Evolutionary conservation across 2,797 vertebrate genomes (phyloP).

Genomic region (Alcedo quadribrachys): DNA sequence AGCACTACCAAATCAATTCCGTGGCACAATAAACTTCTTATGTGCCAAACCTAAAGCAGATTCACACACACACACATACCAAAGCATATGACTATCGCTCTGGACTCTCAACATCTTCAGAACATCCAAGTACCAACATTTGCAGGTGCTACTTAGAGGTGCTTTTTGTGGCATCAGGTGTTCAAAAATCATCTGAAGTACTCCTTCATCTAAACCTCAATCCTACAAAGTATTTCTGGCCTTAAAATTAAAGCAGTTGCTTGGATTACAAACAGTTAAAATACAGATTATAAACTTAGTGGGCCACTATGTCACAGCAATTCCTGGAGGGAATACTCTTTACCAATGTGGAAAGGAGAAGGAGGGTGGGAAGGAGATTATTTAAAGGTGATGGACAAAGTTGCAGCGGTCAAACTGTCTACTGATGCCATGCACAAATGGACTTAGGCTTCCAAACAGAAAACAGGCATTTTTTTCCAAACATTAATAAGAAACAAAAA

Average conservation of each 20-base stretch:
- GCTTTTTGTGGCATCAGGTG: not conserved
- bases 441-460: not conserved
- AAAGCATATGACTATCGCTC: rapidly evolving
- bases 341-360: not conserved
- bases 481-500: not conserved
- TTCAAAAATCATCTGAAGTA: not conserved
- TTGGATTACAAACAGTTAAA: not conserved
- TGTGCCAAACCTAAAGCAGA: not conserved
- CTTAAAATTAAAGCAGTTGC: not conserved
- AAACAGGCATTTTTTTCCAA: not conserved
- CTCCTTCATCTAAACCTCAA: not conserved
- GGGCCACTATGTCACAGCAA: not conserved
- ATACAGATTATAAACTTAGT: not conserved
- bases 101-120: not conserved
- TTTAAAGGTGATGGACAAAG: not conserved
- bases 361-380: not conserved
- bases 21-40: not conserved
- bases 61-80: rapidly evolving
- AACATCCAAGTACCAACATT: not conserved
- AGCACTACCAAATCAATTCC: not conserved
- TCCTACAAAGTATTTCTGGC: not conserved
- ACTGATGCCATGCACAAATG: not conserved
- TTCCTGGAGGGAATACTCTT: not conserved
- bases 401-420: not conserved
- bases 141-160: not conserved